These are phyloP conservation scores for Urocyon cinereoargenteus DNA, from an alignment of 2,797 vertebrate species.

Conservation along the genomic window DNA sequence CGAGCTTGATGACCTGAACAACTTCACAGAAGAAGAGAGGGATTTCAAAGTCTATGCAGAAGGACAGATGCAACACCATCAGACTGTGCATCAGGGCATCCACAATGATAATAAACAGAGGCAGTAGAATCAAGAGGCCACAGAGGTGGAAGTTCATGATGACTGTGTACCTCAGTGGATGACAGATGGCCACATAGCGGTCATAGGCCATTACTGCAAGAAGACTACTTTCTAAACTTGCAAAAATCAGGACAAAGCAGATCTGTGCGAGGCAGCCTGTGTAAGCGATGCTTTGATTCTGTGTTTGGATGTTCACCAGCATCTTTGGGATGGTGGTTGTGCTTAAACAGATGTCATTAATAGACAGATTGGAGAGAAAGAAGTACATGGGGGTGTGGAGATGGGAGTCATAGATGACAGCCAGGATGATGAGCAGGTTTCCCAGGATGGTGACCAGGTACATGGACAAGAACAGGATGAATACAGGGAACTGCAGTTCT, in stretches of 20 bases:
- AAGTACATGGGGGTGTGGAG: conserved; percentile 57
- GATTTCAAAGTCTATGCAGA: not conserved
- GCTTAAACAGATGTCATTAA: conserved; percentile 21
- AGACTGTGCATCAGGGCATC: conserved; percentile 4
- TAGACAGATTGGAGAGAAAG: not conserved
- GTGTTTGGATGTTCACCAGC: not conserved
- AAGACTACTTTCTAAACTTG: not conserved
- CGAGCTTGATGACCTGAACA: not conserved
- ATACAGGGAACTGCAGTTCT: not conserved
- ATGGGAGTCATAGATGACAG: not conserved
- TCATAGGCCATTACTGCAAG: conserved; percentile 26
- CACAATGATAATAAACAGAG: not conserved
- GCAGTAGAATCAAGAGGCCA: not conserved
- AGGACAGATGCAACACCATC: not conserved
- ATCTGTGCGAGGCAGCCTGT: not conserved
- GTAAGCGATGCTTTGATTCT: not conserved
- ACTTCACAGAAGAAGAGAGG: conserved; percentile 62
- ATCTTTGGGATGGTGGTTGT: not conserved
- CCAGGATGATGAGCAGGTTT: conserved; percentile 61
- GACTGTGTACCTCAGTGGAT: not conserved
- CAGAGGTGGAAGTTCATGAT: not conserved
- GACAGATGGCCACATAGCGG: conserved; percentile 12
- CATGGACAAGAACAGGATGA: conserved; percentile 39
- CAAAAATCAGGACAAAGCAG: conserved; percentile 9
- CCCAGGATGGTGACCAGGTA: conserved; percentile 52